phyloP scores from a whole-genome alignment of 2,888 invertebrate species.

The Brachyptera risi region DNA sequence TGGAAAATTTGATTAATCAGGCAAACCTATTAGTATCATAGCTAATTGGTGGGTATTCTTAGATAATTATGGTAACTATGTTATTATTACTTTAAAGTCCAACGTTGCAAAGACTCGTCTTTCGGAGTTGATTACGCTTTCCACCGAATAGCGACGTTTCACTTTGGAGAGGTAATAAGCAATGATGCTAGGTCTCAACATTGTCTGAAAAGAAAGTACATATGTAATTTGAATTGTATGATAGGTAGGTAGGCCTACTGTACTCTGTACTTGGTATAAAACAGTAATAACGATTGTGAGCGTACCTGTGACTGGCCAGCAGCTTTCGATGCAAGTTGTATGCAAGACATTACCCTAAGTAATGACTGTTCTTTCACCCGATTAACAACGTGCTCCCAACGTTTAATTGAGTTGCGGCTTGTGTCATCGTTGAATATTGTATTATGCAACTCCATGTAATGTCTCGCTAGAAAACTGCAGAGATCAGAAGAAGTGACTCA shows the following conservation, averaged over 20 bases:
- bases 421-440: too few relatives aligned
- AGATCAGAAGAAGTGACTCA: too few relatives aligned
- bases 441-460: not conserved
- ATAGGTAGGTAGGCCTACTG: too few relatives aligned
- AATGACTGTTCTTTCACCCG: conserved; percentile 9
- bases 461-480: not conserved
- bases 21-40: too few relatives aligned
- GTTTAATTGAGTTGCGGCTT: too few relatives aligned
- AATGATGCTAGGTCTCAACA: not conserved
- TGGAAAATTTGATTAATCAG: too few relatives aligned
- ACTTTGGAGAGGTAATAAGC: not conserved
- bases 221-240: too few relatives aligned
- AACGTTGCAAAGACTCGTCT: conserved; percentile 23
- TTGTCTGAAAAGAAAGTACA: not conserved
- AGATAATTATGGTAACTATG: not conserved
- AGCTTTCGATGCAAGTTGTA: conserved; percentile 27
- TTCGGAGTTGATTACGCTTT: conserved; percentile 23
- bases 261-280: too few relatives aligned
- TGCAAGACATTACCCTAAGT: conserved; percentile 22
- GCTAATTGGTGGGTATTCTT: too few relatives aligned
- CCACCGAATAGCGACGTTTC: conserved; percentile 8
- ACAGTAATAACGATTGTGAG: not conserved
- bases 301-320: conserved; percentile 2
- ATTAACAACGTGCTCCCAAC: conserved; percentile 11
- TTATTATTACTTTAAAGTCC: conserved; percentile 18